A percentile compares a stretch with the other conserved stretches of the same genome.
phyloP scores from a whole-genome alignment of 35 echinoderm and acorn worm species.

The Apostichopus parvimensis region DNA sequence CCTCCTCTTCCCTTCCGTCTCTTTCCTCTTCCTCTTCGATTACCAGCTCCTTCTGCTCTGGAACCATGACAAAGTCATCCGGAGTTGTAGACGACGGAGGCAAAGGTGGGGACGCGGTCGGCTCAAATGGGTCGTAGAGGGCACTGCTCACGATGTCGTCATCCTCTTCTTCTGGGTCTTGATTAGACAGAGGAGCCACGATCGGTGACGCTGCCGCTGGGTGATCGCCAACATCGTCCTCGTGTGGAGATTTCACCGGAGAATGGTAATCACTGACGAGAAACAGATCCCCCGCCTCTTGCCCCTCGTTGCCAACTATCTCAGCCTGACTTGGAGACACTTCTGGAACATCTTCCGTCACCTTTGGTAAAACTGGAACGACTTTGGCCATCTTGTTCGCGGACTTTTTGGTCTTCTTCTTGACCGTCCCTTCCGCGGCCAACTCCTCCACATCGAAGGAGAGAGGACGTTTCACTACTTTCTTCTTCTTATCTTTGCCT shows the following conservation, averaged over 20 bases:
- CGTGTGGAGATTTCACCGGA: slow-evolving; percentile 27
- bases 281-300: background rate
- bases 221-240: background rate
- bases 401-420: slow-evolving; percentile 17
- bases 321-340: slow-evolving; percentile 2
- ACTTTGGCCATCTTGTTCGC: background rate
- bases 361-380: background rate
- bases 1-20: background rate
- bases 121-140: slow-evolving; percentile 89
- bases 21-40: slow-evolving; percentile 25
- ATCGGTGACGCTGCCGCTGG: background rate
- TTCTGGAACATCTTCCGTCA: background rate
- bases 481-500: slow-evolving; percentile 47
- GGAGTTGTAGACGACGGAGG: background rate
- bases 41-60: background rate
- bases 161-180: background rate
- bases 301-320: background rate
- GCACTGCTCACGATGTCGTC: background rate
- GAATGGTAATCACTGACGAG: slow-evolving; percentile 55
- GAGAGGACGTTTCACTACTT: slow-evolving; percentile 26
- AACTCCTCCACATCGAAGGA: slow-evolving; percentile 51
- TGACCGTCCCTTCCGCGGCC: background rate
- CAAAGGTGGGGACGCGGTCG: slow-evolving; percentile 77
- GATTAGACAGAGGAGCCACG: too few relatives aligned
- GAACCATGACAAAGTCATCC: background rate